Percentiles rank a stretch among this genome's conserved stretches.
phyloP scores from a whole-genome alignment of 2,797 vertebrate genomes.

The Menidia menidia region DNA sequence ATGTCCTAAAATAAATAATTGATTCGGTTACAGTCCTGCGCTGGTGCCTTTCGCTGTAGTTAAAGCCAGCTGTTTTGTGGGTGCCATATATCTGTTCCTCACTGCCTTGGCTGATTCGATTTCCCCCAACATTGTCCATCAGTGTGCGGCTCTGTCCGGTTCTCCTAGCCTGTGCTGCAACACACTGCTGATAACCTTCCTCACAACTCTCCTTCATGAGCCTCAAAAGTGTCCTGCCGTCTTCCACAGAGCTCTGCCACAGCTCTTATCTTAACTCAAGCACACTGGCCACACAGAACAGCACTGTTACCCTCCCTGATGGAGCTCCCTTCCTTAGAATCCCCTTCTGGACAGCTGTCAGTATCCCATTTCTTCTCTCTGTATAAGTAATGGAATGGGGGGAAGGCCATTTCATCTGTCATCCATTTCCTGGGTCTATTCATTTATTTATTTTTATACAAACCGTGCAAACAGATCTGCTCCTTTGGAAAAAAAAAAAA shows the following conservation, averaged over 20 bases:
- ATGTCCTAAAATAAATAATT: conserved; percentile 74
- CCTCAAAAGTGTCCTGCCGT: conserved; percentile 58
- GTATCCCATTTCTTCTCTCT: conserved; percentile 24
- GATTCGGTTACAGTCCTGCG: conserved; percentile 58
- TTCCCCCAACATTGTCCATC: conserved; percentile 31
- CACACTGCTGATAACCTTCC: conserved; percentile 73
- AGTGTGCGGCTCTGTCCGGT: conserved; percentile 36
- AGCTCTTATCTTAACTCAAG: conserved; percentile 79
- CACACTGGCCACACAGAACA: conserved; percentile 75
- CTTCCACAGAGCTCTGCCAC: conserved; percentile 60
- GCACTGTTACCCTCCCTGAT: conserved; percentile 33
- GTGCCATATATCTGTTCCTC: conserved; percentile 27
- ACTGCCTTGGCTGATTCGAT: conserved; percentile 38
- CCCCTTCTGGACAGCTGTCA: conserved; percentile 44
- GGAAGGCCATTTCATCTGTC: conserved; percentile 52
- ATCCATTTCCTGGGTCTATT: conserved; percentile 38
- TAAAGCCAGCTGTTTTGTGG: conserved; percentile 57
- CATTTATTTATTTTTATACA: conserved; percentile 32
- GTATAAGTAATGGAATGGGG: conserved; percentile 18
- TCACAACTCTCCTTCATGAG: conserved; percentile 74
- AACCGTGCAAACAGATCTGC: conserved; percentile 38
- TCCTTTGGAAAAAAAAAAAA: conserved; percentile 57
- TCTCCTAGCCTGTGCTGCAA: conserved; percentile 50
- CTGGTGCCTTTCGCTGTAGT: conserved; percentile 26
- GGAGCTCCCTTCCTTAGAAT: conserved; percentile 26